Conservation (phyloP, 2,797 vertebrate species). For the Catamblyrhynchus diadema region DNA sequence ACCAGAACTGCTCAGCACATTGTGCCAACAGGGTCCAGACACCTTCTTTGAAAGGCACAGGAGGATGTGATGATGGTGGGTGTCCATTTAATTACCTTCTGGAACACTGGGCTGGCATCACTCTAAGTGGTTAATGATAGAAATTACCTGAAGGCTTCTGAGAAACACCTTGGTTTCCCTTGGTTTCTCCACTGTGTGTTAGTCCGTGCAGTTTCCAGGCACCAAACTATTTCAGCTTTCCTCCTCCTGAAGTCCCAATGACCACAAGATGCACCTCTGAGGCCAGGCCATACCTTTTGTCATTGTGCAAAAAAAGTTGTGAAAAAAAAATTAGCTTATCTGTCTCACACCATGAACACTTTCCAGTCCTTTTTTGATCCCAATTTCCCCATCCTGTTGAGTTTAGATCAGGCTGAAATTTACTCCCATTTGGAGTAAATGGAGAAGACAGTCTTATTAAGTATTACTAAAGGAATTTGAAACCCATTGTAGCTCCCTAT, state of each 20-base stretch:
- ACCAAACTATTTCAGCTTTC: neutral
- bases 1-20: neutral
- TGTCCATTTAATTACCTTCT: neutral
- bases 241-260: accelerated
- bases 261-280: accelerated
- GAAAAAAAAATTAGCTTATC: neutral
- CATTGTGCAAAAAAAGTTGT: neutral
- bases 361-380: neutral
- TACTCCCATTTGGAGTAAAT: neutral
- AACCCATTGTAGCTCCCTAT: neutral
- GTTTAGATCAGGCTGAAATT: neutral
- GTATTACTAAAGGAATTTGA: neutral
- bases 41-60: neutral
- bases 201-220: neutral
- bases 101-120: neutral
- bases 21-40: neutral
- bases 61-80: neutral
- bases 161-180: neutral
- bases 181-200: neutral
- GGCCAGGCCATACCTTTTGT: neutral
- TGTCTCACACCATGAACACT: neutral
- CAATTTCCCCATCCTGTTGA: neutral
- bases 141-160: neutral
- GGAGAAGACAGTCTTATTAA: neutral
- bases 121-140: neutral